Evolutionary conservation across 2,113 vertebrate genomes (phyloP), one percentile per base, ranked within the genome.

Genomic region (Nothoprocta pentlandii): DNA sequence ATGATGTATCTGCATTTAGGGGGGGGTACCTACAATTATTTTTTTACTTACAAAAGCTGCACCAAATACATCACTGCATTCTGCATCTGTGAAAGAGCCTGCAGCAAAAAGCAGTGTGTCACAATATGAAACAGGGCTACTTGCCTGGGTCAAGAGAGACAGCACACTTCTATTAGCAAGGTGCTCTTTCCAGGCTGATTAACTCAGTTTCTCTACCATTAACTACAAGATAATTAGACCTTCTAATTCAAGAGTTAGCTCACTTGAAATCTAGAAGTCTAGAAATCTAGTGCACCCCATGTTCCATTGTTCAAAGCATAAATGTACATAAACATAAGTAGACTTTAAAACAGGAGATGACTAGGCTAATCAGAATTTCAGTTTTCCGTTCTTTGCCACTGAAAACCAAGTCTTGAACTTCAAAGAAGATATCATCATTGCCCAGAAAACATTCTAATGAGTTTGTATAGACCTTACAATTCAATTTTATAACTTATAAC

Each of bases 161-260:
- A 92, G 30, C 0, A 0, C 59, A 25, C 14, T 75, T 49, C 8
- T 13, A 17, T 17, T 36, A 23, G 20, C 81, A 93, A 64, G 46
- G n/a, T 63, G 16, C 6, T 81, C 9, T 49, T 23, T 49, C 26
- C 14, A 30, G 28, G 22, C 22, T 78, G 84, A 84, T 81, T 87
- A 91, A 91, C 20, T 42, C 19, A 22, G 4, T 75, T 87, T 62
- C 59, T 80, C 41, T 70, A 36, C 74, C 71, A 68, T 67, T 64
- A 59, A 11, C 9, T 75, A 78, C 36, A 75, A 17, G 26, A 75
- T 89, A 87, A 89, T 78, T 75, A 59, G 21, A 75, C 5, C 20
- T 85, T 87, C 36, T 0, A 1, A 46, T 54, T 74, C 16, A 42
- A 79, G 36, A 39, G 30, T 78, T 47, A 32, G 2, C 10, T 79